These are phyloP conservation scores for Paramuricea clavata DNA, from an alignment of 92 coral and sea anemone species.

Conservation along the genomic window DNA sequence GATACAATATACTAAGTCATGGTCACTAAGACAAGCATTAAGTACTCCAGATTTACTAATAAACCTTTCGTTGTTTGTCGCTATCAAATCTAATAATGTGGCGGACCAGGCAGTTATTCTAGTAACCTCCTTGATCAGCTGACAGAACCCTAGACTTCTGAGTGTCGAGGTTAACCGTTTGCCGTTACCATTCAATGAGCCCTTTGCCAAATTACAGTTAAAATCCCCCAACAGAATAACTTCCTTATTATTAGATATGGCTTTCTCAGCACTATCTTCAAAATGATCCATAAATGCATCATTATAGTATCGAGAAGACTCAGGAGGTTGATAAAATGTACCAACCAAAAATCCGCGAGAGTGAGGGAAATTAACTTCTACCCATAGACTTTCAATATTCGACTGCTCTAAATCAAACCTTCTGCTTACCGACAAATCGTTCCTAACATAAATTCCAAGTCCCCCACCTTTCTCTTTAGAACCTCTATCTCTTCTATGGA, in stretches of 20 bases:
- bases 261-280: neutral
- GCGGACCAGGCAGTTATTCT: neutral
- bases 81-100: slow-evolving; percentile 31
- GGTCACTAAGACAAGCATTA: neutral
- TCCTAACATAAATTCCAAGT: slow-evolving; percentile 10
- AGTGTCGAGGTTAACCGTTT: neutral
- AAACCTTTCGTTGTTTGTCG: neutral
- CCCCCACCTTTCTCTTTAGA: slow-evolving; percentile 3
- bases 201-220: slow-evolving; percentile 13
- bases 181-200: neutral
- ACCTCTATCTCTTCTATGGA: neutral
- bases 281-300: slow-evolving; percentile 2
- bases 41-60: neutral
- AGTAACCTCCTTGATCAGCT: slow-evolving; percentile 23
- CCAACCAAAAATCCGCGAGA: neutral
- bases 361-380: neutral
- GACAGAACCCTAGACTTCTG: neutral
- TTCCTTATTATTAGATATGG: neutral
- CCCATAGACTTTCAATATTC: neutral
- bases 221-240: slow-evolving; percentile 35
- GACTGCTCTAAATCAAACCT: neutral
- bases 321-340: neutral
- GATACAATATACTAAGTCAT: slow-evolving; percentile 2
- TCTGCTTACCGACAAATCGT: neutral
- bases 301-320: neutral